Evolutionary conservation across 2,113 vertebrate species (phyloP).

Genomic region (Aptenodytes forsteri): DNA sequence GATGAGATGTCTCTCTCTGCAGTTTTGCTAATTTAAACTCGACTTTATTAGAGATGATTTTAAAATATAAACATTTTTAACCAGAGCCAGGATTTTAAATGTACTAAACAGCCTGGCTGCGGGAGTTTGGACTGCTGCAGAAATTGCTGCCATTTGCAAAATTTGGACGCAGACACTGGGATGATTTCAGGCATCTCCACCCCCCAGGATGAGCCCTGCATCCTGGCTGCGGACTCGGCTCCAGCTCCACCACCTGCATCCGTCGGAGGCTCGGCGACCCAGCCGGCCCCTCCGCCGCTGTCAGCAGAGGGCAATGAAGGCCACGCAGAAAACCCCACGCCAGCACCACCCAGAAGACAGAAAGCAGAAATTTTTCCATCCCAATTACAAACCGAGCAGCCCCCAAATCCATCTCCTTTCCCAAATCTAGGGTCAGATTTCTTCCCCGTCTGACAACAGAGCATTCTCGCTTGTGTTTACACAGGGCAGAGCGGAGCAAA

Average conservation of each 20-base stretch:
- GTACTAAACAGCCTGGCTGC: neutral
- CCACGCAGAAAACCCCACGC: neutral
- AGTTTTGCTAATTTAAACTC: neutral
- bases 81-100: neutral
- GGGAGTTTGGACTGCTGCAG: neutral
- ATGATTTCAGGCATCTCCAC: neutral
- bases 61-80: neutral
- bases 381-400: constrained; percentile 30
- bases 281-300: neutral
- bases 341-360: neutral
- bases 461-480: neutral
- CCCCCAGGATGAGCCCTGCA: neutral
- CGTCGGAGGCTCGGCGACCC: neutral
- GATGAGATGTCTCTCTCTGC: neutral
- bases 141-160: neutral
- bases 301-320: constrained; percentile 63
- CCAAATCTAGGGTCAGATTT: neutral
- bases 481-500: neutral
- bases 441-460: neutral
- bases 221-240: neutral
- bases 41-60: neutral
- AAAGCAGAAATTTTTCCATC: neutral
- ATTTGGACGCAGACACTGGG: neutral
- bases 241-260: neutral
- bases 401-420: constrained; percentile 29